Conservation (phyloP, 2,113 vertebrate species). For the Danionella cerebrum region DNA sequence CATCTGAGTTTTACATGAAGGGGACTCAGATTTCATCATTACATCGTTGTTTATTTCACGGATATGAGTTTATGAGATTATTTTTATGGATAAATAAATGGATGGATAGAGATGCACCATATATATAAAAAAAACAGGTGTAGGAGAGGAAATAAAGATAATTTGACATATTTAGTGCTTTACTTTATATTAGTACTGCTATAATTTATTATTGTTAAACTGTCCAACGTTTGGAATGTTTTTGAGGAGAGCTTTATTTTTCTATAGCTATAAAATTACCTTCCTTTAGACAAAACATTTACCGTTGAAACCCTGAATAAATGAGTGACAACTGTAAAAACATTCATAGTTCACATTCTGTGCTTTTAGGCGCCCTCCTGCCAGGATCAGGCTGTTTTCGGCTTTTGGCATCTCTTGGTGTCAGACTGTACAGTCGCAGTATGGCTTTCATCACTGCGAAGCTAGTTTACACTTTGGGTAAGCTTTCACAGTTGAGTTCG, state of each 20-base stretch:
- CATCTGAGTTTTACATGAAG: no score
- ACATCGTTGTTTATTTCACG: no score
- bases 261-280: background rate
- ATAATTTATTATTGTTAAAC: background rate
- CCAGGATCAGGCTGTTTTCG: background rate
- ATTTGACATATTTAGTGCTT: no score
- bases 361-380: background rate
- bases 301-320: background rate
- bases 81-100: no score
- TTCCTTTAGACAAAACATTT: background rate
- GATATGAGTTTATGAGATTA: no score
- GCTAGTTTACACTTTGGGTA: background rate
- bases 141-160: no score
- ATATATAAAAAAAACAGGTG: no score
- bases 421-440: background rate
- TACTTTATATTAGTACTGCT: background rate
- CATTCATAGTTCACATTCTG: background rate
- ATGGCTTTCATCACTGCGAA: constrained; percentile 1
- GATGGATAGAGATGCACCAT: no score
- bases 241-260: background rate
- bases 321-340: constrained; percentile 1
- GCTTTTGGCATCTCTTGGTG: background rate
- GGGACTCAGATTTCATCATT: no score
- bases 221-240: background rate
- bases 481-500: background rate